These are phyloP conservation scores for Cairina moschata DNA, from an alignment of 2,113 vertebrate species.

Conservation along the genomic window DNA sequence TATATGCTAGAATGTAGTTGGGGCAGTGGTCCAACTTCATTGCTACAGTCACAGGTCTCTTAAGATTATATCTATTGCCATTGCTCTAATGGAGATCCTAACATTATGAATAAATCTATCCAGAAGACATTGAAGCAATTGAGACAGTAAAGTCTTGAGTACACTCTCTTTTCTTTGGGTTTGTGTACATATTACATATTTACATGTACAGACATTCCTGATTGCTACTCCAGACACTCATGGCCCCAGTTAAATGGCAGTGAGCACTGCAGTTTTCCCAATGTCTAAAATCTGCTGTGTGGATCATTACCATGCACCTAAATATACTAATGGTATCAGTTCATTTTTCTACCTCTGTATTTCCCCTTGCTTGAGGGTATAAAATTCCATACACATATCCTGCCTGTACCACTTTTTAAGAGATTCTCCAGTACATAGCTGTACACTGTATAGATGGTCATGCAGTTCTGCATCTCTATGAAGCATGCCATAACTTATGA, in stretches of 20 bases:
- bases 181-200: background rate
- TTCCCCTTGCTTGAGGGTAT: background rate
- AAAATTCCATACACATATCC: background rate
- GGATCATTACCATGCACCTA: background rate
- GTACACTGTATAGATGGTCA: background rate
- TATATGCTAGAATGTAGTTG: background rate
- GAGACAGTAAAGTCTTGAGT: background rate
- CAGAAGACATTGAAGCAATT: background rate
- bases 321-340: background rate
- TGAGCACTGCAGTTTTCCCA: background rate
- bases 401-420: background rate
- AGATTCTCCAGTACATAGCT: background rate
- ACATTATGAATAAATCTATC: background rate
- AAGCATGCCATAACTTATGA: slow-evolving; percentile 21
- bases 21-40: background rate
- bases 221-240: background rate
- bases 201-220: background rate
- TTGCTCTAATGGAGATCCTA: background rate
- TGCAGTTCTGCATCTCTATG: background rate
- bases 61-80: background rate
- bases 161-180: background rate
- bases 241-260: background rate
- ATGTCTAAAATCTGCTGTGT: background rate
- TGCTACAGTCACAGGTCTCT: background rate
- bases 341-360: slow-evolving; percentile 17